Evolutionary conservation across 2,113 vertebrate genomes (phyloP).

Genomic region (Prietella phreatophila): DNA sequence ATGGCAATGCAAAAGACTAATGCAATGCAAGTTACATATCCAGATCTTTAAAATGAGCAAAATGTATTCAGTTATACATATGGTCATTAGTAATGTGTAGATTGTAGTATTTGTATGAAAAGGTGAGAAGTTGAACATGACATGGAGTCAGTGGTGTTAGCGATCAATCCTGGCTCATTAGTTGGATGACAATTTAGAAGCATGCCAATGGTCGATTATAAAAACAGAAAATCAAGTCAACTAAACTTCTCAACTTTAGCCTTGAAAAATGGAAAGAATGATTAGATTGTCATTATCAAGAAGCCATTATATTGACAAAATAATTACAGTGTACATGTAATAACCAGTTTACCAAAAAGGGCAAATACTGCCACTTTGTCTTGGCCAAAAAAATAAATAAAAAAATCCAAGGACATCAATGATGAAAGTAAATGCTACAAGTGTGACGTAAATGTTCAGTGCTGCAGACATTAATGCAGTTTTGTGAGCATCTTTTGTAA

Average conservation of each 20-base stretch:
- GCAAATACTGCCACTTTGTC: neutral
- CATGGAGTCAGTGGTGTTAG: slow-evolving; percentile 1
- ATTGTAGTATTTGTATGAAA: slow-evolving; percentile 1
- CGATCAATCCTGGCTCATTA: neutral
- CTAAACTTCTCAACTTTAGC: slow-evolving; percentile 74
- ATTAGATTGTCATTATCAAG: neutral
- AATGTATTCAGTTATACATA: neutral
- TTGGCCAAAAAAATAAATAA: too few relatives aligned
- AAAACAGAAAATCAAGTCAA: slow-evolving; percentile 43
- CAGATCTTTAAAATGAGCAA: neutral
- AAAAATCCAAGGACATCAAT: neutral
- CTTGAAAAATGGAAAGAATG: slow-evolving; percentile 58
- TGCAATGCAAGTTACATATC: neutral
- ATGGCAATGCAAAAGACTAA: neutral
- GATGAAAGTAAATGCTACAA: neutral
- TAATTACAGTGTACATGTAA: neutral
- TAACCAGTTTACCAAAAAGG: neutral
- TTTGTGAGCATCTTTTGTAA: neutral
- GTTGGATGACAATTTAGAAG: slow-evolving; percentile 33
- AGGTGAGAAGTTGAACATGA: neutral
- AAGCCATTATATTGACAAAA: neutral
- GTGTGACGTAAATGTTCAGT: neutral
- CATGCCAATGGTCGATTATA: slow-evolving; percentile 53
- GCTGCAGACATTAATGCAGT: neutral
- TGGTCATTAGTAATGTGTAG: neutral